Conservation (phyloP, 2,797 vertebrate species). For the Sebastes paucispinis region DNA sequence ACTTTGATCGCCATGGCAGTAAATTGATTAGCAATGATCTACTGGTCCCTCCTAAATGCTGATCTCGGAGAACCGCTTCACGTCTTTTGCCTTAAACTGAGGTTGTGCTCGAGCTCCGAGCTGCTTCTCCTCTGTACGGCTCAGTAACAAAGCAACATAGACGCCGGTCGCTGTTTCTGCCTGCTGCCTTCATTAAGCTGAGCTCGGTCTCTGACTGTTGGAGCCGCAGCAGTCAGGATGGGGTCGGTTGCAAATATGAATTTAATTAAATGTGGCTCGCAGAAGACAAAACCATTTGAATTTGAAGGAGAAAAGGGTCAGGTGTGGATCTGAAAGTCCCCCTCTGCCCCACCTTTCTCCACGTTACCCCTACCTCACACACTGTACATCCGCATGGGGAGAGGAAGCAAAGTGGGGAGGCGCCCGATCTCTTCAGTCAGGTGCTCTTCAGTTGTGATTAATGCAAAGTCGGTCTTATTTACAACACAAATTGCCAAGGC, state of each 20-base stretch:
- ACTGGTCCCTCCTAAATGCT: constrained; percentile 62
- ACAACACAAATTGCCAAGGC: constrained; percentile 37
- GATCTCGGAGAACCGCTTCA: constrained; percentile 58
- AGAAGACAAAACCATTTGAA: constrained; percentile 51
- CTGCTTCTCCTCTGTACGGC: constrained; percentile 4
- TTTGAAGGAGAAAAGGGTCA: constrained; percentile 57
- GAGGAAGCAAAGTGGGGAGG: constrained; percentile 27
- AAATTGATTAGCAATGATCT: constrained; percentile 77
- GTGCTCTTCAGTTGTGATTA: too few relatives aligned
- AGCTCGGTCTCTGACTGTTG: constrained; percentile 28
- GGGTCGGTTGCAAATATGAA: constrained; percentile 39
- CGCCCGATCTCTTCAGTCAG: constrained; percentile 53
- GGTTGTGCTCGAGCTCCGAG: constrained; percentile 31
- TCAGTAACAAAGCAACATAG: constrained; percentile 29
- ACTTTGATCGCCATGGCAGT: constrained; percentile 59
- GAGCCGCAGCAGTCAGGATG: constrained; percentile 22
- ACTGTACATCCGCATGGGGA: not conserved
- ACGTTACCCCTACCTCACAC: not conserved
- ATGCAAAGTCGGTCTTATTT: constrained; percentile 60
- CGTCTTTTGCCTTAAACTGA: constrained; percentile 30
- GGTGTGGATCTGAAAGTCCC: constrained; percentile 19
- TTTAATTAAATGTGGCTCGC: constrained; percentile 49
- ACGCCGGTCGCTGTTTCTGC: constrained; percentile 27
- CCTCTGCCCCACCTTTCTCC: not conserved
- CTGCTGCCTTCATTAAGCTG: constrained; percentile 47